Base-by-base conservation (phyloP, 2,797 vertebrate genomes). In the Oreochromis mossambicus region DNA sequence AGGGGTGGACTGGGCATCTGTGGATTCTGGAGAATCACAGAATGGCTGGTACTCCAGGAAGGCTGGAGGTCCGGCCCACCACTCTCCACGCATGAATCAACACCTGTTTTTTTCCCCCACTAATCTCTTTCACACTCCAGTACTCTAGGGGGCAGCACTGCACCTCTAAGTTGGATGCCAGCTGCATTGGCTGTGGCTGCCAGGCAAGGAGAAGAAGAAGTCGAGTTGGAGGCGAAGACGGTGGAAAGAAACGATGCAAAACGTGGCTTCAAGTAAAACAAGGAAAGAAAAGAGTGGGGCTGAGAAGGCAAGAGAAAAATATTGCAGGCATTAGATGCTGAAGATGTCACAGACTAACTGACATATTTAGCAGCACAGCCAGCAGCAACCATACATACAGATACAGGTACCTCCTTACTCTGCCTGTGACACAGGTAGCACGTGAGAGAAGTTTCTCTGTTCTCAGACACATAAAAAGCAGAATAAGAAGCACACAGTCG, bases 41-140 rank as follows among this genome's bases (percentile, higher is more conserved):
- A 54, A 54, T 0, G 6, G 11, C 52, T 1, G 12, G 0, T 54
- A 54, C 7, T 46, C 43, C 7, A 7, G 14, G 43, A 46, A 46
- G 24, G 24, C 24, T 26, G 24, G 24, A 3, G 24, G 24, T 24
- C 24, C 3, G 24, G 24, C 24, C 24, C 24, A 24, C 24, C 24
- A 24, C 24, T 24, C 24, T 24, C 24, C 24, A 24, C 3, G 24
- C 24, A 24, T 24, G 24, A 24, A 24, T 24, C 24, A 24, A 24
- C 24, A 24, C 24, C 3, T 24, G 24, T 24, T 24, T 24, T 24
- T 24, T 24, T 24, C 24, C 24, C 24, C 24, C 24, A 24, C 24
- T 24, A 24, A 24, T 24, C 24, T 24, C 24, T 24, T 24, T 24
- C 24, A 24, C 24, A 24, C 24, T 46, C 6, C 43, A 15, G 51